Base-by-base conservation (phyloP, 2,888 invertebrate genomes). In the Drymonia ruficornis region DNA sequence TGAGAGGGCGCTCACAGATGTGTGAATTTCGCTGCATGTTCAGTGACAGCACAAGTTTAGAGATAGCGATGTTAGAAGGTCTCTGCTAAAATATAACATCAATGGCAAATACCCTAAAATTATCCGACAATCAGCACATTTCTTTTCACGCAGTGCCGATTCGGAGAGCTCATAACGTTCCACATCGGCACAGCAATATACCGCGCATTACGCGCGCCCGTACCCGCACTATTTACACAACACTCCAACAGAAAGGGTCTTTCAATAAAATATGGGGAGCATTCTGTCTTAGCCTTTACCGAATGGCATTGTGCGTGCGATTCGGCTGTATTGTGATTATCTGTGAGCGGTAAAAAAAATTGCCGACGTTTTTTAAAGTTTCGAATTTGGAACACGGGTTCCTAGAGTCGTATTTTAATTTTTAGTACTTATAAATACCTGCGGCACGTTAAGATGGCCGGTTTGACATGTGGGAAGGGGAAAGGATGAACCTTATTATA, bases 181-280 rank as follows among this genome's bases (percentile, higher is more conserved):
- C n/a, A n/a, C 75, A 76, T 78, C 80, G 72, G 70, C 76, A 55
- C 66, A 54, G 83, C 84, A 86, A 87, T 89, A 85, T 86, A 81
- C 83, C 82, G 83, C 85, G 86, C 86, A 89, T 89, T 86, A 89
- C 76, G 74, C 67, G 78, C 80, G 78, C 81, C 81, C 78, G 79
- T 73, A 72, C 80, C 76, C 80, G 80, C 81, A 78, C 83, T 91
- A 90, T 93, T 93, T 87, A 93, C 93, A 89, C 87, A 89, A 90
- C 92, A 93, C 93, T 93, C 86, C 71, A 85, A 65, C 81, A 81
- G 81, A 87, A 91, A 91, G 90, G 92, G 90, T 84, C 91, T 89
- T 87, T 89, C 91, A 90, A 91, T 91, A 91, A 89, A 89, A 89
- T 89, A 88, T 91, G 83, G 81, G 89, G 89, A 90, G 90, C 76